phyloP scores from a whole-genome alignment of 37 sponge, comb jelly and placozoan genomes.

The Diacarnus erythraeanus region DNA sequence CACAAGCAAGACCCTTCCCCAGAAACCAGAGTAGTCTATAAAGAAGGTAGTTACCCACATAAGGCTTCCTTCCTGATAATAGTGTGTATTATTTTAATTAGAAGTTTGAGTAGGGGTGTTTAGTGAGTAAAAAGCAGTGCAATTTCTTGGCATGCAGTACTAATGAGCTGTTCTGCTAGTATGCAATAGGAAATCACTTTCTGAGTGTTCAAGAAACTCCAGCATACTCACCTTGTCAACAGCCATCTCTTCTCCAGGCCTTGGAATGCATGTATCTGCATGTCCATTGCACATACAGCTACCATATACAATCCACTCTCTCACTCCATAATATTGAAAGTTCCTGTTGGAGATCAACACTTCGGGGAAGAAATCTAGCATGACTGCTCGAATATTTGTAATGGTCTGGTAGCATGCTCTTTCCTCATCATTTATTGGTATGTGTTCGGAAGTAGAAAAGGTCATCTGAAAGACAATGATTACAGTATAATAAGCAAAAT shows the following conservation, averaged over 20 bases:
- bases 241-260: constrained; percentile 23
- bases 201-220: no score
- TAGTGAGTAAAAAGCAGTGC: no score
- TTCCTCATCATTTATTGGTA: neutral
- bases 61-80: no score
- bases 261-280: constrained; percentile 61
- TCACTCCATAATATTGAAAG: constrained; percentile 50
- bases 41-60: no score
- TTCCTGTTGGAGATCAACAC: neutral
- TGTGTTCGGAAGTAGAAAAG: constrained; percentile 46
- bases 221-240: constrained; percentile 46
- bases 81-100: no score
- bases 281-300: constrained; percentile 92
- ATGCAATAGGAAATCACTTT: no score
- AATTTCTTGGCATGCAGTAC: no score
- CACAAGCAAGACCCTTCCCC: no score
- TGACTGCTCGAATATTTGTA: constrained; percentile 66
- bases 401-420: constrained; percentile 31
- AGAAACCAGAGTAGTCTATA: no score
- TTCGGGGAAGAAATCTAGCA: constrained; percentile 12
- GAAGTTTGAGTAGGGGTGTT: no score
- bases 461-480: constrained; percentile 48
- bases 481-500: no score
- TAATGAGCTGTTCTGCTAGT: no score
- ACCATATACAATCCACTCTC: constrained; percentile 79